Evolutionary conservation across 1,140 invertebrate species (phyloP).

Genomic region (Papilio polyxenes): DNA sequence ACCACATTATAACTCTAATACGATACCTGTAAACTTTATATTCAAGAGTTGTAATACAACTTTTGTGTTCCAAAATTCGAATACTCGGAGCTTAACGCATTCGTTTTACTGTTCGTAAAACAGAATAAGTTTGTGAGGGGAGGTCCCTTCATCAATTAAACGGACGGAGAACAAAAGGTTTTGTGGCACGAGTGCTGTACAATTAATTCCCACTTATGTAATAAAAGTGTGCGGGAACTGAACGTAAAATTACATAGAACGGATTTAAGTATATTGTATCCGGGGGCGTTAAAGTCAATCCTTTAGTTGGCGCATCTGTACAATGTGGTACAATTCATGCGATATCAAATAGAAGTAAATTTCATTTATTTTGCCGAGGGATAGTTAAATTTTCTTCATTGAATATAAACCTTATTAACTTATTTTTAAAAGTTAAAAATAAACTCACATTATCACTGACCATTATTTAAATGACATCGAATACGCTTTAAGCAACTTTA

Average conservation of each 20-base stretch:
- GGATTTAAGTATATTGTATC: neutral
- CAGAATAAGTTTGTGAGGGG: neutral
- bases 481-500: slow-evolving; percentile 5
- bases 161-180: neutral
- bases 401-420: neutral
- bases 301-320: neutral
- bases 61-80: too few relatives aligned
- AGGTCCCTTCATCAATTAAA: slow-evolving; percentile 2
- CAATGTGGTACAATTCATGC: neutral
- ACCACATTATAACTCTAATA: neutral
- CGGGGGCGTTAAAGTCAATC: neutral
- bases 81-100: neutral
- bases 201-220: neutral
- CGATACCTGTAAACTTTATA: neutral
- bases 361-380: neutral
- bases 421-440: neutral
- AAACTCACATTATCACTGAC: neutral
- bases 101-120: neutral
- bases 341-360: neutral
- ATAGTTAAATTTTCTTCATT: neutral
- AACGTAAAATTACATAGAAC: neutral
- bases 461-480: neutral
- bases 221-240: neutral
- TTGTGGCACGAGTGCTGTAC: neutral
- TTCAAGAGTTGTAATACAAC: neutral